Evolutionary conservation across 2,888 invertebrate genomes (phyloP).

Genomic region (Lithophane socia): DNA sequence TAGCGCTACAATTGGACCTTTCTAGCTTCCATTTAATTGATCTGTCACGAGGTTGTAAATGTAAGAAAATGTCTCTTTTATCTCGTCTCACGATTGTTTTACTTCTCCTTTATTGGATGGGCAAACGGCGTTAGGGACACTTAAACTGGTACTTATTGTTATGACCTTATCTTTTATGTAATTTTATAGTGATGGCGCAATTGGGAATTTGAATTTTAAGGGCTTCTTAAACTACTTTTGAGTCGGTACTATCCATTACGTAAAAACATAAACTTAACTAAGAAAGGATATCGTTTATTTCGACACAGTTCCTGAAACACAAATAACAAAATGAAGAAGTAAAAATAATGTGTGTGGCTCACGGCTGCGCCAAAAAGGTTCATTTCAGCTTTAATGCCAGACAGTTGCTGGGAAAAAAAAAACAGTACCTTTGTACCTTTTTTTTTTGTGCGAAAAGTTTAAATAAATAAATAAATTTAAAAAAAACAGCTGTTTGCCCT

Average conservation of each 20-base stretch:
- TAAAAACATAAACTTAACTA: neutral
- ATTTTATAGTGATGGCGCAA: conserved; percentile 41
- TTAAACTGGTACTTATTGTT: conserved; percentile 51
- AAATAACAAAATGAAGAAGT: no score
- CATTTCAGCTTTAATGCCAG: no score
- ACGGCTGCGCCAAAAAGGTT: no score
- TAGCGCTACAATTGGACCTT: conserved; percentile 16
- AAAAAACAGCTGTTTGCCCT: no score
- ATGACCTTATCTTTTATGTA: conserved; percentile 40
- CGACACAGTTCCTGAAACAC: no score
- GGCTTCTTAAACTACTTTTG: neutral
- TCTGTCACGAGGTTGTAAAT: conserved; percentile 61
- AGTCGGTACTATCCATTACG: neutral
- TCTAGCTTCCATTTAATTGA: conserved; percentile 57
- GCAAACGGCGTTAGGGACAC: conserved; percentile 30
- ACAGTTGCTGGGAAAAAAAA: no score
- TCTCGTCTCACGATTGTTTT: conserved; percentile 55
- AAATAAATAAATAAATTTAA: no score
- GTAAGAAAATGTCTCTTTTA: conserved; percentile 42
- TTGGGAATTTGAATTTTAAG: conserved; percentile 26
- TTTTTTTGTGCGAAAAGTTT: no score
- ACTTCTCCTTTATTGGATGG: conserved; percentile 52
- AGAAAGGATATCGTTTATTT: no score
- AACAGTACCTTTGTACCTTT: no score
- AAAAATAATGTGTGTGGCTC: no score